Evolutionary conservation across 2,797 vertebrate species (phyloP).

Genomic region (Gymnothorax reevesii): DNA sequence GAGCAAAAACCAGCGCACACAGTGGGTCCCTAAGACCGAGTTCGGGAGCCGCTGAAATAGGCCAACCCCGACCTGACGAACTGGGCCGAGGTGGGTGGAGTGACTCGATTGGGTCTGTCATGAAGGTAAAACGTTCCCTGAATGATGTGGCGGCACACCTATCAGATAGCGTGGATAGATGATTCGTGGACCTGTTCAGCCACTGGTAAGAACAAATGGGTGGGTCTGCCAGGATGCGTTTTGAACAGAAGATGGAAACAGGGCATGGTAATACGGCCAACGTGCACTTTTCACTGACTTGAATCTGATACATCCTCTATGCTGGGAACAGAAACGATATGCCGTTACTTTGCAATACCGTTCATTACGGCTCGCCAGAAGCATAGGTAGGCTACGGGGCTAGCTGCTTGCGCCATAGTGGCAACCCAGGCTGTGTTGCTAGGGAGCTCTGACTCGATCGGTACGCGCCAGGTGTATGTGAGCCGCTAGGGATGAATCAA

Average conservation of each 20-base stretch:
- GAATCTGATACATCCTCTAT: constrained; percentile 34
- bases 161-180: constrained; percentile 48
- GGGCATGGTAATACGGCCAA: constrained; percentile 41
- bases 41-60: too few relatives aligned
- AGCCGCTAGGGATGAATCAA: constrained; percentile 62
- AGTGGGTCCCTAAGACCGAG: too few relatives aligned
- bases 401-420: constrained; percentile 44
- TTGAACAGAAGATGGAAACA: constrained; percentile 49
- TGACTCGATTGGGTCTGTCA: constrained; percentile 17
- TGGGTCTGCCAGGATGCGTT: constrained; percentile 35
- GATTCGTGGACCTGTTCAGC: constrained; percentile 27
- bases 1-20: too few relatives aligned
- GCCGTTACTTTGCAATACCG: constrained; percentile 45
- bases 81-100: constrained; percentile 6
- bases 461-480: constrained; percentile 67
- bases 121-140: constrained; percentile 26
- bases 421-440: constrained; percentile 43
- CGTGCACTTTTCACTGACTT: constrained; percentile 21
- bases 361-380: constrained; percentile 44
- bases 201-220: constrained; percentile 48
- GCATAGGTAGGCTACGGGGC: constrained; percentile 51
- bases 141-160: constrained; percentile 57
- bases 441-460: constrained; percentile 51
- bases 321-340: constrained; percentile 19
- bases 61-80: not conserved